A percentile compares a stretch with the other conserved stretches of the same genome.
Evolutionary conservation across 2,113 vertebrate species (phyloP).

Genomic region (Fulmarus glacialis): DNA sequence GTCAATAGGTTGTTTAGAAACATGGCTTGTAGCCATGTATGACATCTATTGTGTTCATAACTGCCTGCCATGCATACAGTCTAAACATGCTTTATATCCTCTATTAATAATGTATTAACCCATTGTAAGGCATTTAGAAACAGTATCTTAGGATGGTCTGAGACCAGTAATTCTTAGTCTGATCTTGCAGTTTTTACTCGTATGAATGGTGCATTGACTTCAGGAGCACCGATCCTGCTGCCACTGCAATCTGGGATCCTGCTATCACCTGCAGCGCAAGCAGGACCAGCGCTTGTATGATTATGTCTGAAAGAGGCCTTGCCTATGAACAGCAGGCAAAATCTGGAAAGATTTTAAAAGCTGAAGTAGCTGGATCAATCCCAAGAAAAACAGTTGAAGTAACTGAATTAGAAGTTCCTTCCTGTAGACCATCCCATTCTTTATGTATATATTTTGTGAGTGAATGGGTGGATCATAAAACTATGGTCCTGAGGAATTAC

Average conservation of each 20-base stretch:
- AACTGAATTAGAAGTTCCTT: not conserved
- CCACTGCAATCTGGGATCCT: not conserved
- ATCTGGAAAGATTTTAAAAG: not conserved
- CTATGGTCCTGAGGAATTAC: not conserved
- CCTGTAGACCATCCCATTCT: not conserved
- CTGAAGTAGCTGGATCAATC: not conserved
- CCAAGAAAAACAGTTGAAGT: not conserved
- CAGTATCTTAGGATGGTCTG: not conserved
- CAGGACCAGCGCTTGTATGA: not conserved
- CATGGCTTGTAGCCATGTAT: slow-evolving; percentile 29
- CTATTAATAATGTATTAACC: slow-evolving; percentile 46
- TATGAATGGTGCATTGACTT: not conserved
- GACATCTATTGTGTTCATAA: slow-evolving; percentile 46
- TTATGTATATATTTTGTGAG: not conserved
- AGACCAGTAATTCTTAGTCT: not conserved
- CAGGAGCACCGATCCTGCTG: not conserved
- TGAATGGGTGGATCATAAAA: not conserved
- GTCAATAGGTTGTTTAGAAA: slow-evolving; percentile 50
- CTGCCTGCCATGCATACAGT: not conserved
- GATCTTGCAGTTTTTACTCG: not conserved
- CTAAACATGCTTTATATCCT: not conserved
- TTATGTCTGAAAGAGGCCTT: not conserved
- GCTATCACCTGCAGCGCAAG: not conserved
- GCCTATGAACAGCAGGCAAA: not conserved
- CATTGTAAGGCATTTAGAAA: slow-evolving; percentile 19